A percentile compares a stretch with the other conserved stretches of the same genome.
These are phyloP conservation scores for Clarias macrocephalus DNA, from an alignment of 2,113 vertebrate genomes.

Conservation along the genomic window DNA sequence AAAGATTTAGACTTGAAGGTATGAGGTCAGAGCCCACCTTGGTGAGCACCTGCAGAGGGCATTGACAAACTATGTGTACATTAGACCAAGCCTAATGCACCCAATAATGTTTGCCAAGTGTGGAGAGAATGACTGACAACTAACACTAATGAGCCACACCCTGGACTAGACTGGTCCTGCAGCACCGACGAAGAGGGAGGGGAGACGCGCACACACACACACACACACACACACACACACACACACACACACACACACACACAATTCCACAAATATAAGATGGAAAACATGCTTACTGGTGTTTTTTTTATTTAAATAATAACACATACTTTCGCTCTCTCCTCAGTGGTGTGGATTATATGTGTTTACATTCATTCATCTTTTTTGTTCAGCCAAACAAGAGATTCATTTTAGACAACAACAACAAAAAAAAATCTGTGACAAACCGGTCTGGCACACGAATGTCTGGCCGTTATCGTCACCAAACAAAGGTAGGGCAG, in stretches of 20 bases:
- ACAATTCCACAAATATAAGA: not conserved
- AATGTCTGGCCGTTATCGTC: constrained; percentile 43
- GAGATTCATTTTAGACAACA: not conserved
- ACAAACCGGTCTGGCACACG: constrained; percentile 44
- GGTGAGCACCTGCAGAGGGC: constrained; percentile 45
- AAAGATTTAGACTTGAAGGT: constrained; percentile 12
- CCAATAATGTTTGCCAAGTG: constrained; percentile 63
- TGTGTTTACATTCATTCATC: not conserved
- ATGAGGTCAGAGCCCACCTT: constrained; percentile 49
- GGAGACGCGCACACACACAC: not conserved
- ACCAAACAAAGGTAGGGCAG: constrained; percentile 38
- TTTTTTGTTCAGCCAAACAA: constrained; percentile 11
- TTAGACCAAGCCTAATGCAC: constrained; percentile 54
- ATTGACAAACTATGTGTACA: constrained; percentile 54
- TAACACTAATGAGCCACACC: constrained; percentile 63
- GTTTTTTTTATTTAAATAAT: not conserved
- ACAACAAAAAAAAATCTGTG: constrained; percentile 22
- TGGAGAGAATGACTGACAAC: constrained; percentile 64
- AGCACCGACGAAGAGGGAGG: constrained; percentile 25
- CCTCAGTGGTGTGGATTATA: not conserved
- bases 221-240: not conserved
- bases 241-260: no score
- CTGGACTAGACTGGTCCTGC: constrained; percentile 52
- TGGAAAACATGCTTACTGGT: not conserved
- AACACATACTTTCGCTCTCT: not conserved